Evolutionary conservation across 2,797 vertebrate genomes (phyloP), one percentile per base, ranked within the genome.

Genomic region (Tragopan temminckii): DNA sequence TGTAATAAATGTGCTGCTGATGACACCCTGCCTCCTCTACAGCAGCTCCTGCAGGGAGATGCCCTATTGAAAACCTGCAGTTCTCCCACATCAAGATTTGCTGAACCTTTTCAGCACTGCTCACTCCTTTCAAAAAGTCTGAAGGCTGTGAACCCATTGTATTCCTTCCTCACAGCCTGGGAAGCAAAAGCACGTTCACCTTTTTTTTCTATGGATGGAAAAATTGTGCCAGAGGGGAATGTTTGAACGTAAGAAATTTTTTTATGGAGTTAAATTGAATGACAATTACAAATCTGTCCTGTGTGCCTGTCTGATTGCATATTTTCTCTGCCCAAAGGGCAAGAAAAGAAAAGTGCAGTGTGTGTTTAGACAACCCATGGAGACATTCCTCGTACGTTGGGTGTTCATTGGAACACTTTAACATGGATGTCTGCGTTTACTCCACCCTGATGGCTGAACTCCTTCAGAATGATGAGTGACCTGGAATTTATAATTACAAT

Each of bases 401-500:
- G 96, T 96, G 95, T 96, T 96, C 84, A 95, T 45, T 91, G 88
- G 96, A 96, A 91, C 90, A 59, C 80, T 62, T 93, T 77, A 80
- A 85, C 66, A 90, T 93, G 55, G 93, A 91, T 95, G 93, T 94
- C 91, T 96, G 78, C 46, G 0, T 78, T 75, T 58, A 40, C 94
- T 96, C 95, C 93, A 94, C 40, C 50, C 93, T 87, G 77, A 63
- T 69, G 94, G 80, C 35, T 90, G 94, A 96, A 93, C 94, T 93
- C 84, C 88, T 88, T 68, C 94, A 94, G 94, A 74, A 85, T 0
- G 96, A 96, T 96, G 95, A 96, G 91, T 95, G 95, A 96, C 95
- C 94, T 94, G 95, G 95, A 96, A 96, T 96, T 95, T 89, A 67
- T 91, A 94, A 95, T 97, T 96, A 96, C 88, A 94, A 93, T 89